Base-by-base conservation (phyloP, 2,888 invertebrate genomes). In the Netelia fuscicornis region DNA sequence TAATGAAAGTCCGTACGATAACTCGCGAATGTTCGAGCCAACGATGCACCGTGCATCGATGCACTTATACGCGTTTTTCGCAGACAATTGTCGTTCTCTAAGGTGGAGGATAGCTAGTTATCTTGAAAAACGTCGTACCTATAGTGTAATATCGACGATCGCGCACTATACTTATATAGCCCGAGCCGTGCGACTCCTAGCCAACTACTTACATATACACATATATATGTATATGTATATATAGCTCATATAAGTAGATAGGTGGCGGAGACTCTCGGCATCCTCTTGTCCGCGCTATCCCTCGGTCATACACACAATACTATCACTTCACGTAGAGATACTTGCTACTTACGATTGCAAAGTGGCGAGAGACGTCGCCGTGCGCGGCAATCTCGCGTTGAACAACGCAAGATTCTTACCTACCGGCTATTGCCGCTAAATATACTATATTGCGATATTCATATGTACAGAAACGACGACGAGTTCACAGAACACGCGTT, bases 311-410 rank as follows among this genome's bases (percentile, higher is more conserved):
- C 68, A 68, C 68, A 83, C 74, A 62, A 74, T 62, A 37, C 64
- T 83, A 83, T 83, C 74, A 60, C 75, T 79, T 56, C 79, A 78
- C 79, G 79, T 75, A 74, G 48, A 82, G 78, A 79, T 83, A 79
- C 79, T 83, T 79, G 83, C 83, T 83, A 79, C 83, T 83, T 79
- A 79, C 62, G 79, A 75, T 79, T 83, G 79, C 74, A 83, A 83
- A 83, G 79, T 79, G 83, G 83, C 56, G 70, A 83, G 74, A 79
- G 74, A 70, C 83, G 83, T 83, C 80, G 52, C 56, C 23, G 20
- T 10, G 58, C 9, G 58, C 74, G 58, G 25, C 58, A 56, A 67
- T 70, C 70, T 64, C 62, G 42, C 83, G 75, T 64, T 42, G 44
- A 68, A 62, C 78, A 83, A 70, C 74, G 78, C 74, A 74, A 17